These are phyloP conservation scores for Drosophila baimaii DNA, from an alignment of 1,140 invertebrate genomes.

Conservation along the genomic window DNA sequence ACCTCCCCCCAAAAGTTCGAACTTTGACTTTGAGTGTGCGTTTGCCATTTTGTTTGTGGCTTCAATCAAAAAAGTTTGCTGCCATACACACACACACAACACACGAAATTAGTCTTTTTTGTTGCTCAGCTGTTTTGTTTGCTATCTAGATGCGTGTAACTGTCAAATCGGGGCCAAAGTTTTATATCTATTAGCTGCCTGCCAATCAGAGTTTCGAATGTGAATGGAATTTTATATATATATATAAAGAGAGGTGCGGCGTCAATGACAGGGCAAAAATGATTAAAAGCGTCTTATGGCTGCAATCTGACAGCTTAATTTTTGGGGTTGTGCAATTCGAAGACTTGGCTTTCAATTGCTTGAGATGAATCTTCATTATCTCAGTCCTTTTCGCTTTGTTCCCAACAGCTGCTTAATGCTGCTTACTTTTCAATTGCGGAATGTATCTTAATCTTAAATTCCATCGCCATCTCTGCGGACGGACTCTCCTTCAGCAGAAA, in stretches of 20 bases:
- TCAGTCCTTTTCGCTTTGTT: background rate
- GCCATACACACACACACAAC: constrained; percentile 47
- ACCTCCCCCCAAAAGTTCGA: constrained; percentile 26
- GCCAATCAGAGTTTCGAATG: constrained; percentile 61
- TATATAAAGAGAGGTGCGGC: constrained; percentile 38
- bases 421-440: constrained; percentile 10
- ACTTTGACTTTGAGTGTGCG: constrained; percentile 60
- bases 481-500: too few species aligned
- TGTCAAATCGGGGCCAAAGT: constrained; percentile 43
- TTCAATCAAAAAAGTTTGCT: constrained; percentile 76
- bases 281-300: constrained; percentile 49
- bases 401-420: background rate
- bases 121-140: constrained; percentile 47
- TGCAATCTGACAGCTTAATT: constrained; percentile 64
- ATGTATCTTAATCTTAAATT: constrained; percentile 13
- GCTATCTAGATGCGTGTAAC: constrained; percentile 25
- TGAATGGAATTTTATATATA: constrained; percentile 42
- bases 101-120: constrained; percentile 58
- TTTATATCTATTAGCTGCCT: constrained; percentile 54
- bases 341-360: constrained; percentile 18
- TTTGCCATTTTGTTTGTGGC: constrained; percentile 47
- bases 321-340: constrained; percentile 19
- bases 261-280: constrained; percentile 64
- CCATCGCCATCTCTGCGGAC: constrained; percentile 3
- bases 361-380: background rate